These are phyloP conservation scores for Bombus balteatus DNA, from an alignment of 1,140 invertebrate genomes.

Conservation along the genomic window DNA sequence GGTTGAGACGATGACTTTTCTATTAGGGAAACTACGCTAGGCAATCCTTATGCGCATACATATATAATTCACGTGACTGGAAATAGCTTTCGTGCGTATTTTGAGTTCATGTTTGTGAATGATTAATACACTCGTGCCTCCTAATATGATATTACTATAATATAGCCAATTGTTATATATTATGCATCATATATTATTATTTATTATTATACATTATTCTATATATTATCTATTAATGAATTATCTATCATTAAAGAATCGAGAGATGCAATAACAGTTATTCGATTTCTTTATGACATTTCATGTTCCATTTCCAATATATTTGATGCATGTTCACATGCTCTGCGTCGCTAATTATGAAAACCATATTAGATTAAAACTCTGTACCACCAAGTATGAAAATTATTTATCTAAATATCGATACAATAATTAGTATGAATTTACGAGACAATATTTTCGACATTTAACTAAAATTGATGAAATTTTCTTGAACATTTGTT, in stretches of 20 bases:
- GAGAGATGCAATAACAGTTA: not conserved
- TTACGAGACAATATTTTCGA: not conserved
- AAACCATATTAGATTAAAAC: too few relatives aligned
- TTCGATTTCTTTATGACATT: not conserved
- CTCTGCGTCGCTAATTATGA: not conserved
- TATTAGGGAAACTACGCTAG: not conserved
- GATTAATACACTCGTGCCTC: not conserved
- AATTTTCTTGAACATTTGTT: not conserved
- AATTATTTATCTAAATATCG: not conserved
- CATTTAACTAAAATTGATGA: not conserved
- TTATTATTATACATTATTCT: not conserved
- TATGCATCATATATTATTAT: not conserved
- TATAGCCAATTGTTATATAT: not conserved
- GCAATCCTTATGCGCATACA: too few relatives aligned
- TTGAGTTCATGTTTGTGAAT: not conserved
- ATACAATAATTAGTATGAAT: too few relatives aligned
- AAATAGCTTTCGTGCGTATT: not conserved
- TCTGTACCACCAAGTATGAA: not conserved
- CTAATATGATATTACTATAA: not conserved
- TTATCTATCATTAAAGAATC: not conserved
- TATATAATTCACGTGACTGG: slow-evolving; percentile 8
- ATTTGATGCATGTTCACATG: not conserved
- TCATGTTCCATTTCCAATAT: not conserved
- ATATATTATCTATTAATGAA: not conserved
- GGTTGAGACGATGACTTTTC: not conserved